Percentiles rank a stretch among this genome's conserved stretches.
phyloP scores from a whole-genome alignment of 2,888 invertebrate genomes.

The Psylliodes chrysocephalus region DNA sequence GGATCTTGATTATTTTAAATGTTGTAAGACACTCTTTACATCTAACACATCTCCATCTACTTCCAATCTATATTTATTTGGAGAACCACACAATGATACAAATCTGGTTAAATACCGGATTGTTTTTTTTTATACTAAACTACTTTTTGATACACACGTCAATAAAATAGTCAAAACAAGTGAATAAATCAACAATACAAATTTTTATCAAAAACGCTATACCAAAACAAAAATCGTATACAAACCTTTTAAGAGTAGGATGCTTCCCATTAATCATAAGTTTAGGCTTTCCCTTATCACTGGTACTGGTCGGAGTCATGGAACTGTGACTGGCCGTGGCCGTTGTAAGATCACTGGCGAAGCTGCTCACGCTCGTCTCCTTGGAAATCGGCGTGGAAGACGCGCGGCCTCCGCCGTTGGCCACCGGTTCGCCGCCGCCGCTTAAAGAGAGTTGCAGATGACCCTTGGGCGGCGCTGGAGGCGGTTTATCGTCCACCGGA shows the following conservation, averaged over 20 bases:
- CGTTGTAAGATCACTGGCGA: constrained; percentile 74
- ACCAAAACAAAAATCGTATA: too few species aligned
- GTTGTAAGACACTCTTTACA: too few species aligned
- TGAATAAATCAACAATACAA: too few species aligned
- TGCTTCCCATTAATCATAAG: constrained; percentile 77
- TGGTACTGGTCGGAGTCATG: constrained; percentile 69
- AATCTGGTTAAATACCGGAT: too few species aligned
- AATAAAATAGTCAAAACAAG: too few species aligned
- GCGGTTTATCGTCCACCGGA: constrained; percentile 81
- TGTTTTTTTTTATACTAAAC: too few species aligned
- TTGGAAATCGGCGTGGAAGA: constrained; percentile 64
- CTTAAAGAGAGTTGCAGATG: constrained; percentile 60
- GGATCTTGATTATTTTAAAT: too few species aligned
- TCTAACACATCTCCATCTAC: too few species aligned
- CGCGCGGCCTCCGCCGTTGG: constrained; percentile 58
- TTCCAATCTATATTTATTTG: too few species aligned
- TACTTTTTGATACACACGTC: too few species aligned
- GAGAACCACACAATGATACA: too few species aligned
- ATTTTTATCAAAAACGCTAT: too few species aligned
- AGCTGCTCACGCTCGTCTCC: constrained; percentile 78
- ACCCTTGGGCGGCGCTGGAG: constrained; percentile 59
- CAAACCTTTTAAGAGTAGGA: constrained; percentile 77
- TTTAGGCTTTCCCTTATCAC: constrained; percentile 75
- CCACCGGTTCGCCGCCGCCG: constrained; percentile 51
- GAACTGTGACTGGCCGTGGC: constrained; percentile 66